phyloP scores from a whole-genome alignment of 1,140 invertebrate genomes.

The Bactericera cockerelli region DNA sequence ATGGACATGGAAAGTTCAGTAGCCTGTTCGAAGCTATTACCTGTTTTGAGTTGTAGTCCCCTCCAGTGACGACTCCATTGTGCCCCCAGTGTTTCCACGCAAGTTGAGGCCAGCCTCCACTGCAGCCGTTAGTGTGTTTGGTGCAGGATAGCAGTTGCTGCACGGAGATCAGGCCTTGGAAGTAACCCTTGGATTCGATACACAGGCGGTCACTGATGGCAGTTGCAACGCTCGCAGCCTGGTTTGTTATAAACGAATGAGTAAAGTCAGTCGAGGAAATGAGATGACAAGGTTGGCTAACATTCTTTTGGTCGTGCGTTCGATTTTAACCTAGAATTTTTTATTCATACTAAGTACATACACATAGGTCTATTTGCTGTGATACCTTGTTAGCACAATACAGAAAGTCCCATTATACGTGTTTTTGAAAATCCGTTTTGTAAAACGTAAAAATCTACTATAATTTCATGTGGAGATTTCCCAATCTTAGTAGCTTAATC shows the following conservation, averaged over 20 bases:
- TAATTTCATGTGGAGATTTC: too few relatives aligned
- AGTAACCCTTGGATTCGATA: conserved; percentile 39
- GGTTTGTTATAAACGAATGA: not conserved
- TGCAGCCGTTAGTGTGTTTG: conserved; percentile 11
- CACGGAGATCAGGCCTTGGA: conserved; percentile 34
- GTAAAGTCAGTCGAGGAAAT: not conserved
- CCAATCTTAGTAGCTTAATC: too few relatives aligned
- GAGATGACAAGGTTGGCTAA: not conserved
- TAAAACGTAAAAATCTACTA: too few relatives aligned
- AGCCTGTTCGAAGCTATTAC: too few relatives aligned
- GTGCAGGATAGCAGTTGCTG: conserved; percentile 14
- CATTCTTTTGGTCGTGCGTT: not conserved
- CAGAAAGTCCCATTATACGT: too few relatives aligned
- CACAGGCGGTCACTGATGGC: conserved; percentile 53
- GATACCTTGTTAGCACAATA: too few relatives aligned
- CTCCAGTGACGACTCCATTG: conserved; percentile 17
- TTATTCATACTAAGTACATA: not conserved
- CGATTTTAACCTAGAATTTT: not conserved
- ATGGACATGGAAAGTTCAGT: too few relatives aligned
- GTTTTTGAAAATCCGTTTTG: too few relatives aligned
- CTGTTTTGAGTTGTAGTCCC: conserved; percentile 13
- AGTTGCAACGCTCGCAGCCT: conserved; percentile 17
- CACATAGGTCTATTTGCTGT: not conserved
- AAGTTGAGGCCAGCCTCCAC: conserved; percentile 10
- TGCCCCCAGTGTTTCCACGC: conserved; percentile 10